Conservation (phyloP, 2,888 invertebrate genomes). For the Dorcus hopei region DNA sequence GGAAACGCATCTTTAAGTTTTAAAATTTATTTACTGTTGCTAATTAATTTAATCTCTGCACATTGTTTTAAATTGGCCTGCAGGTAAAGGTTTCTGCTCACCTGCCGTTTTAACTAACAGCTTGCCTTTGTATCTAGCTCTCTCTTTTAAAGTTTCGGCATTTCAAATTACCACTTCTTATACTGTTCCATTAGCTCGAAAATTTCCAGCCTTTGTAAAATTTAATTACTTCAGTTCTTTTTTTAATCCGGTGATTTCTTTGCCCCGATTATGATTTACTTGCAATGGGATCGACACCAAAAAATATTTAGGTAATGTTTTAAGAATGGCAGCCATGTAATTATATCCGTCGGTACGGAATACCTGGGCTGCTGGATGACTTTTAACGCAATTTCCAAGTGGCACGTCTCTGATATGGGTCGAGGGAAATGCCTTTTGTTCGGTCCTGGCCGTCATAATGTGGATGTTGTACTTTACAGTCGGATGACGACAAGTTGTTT, state of each 20-base stretch:
- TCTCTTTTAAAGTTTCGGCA: too few relatives aligned
- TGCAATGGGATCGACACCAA: background rate
- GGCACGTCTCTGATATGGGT: constrained; percentile 51
- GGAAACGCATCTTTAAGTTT: too few relatives aligned
- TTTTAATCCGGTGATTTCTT: background rate
- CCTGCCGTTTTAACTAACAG: too few relatives aligned
- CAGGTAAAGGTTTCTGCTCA: too few relatives aligned
- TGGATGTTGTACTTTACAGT: constrained; percentile 25
- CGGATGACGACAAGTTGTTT: constrained; percentile 7
- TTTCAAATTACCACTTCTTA: too few relatives aligned
- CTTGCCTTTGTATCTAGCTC: too few relatives aligned
- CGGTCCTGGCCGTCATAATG: constrained; percentile 37
- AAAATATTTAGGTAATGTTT: constrained; percentile 15
- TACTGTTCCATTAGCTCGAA: too few relatives aligned
- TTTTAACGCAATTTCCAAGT: constrained; percentile 51
- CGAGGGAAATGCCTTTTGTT: constrained; percentile 48
- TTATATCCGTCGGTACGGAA: constrained; percentile 42
- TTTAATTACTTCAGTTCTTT: too few relatives aligned
- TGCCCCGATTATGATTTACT: background rate
- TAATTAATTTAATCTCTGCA: too few relatives aligned
- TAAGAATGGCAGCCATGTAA: constrained; percentile 43
- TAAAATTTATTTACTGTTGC: too few relatives aligned
- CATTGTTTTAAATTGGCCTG: too few relatives aligned
- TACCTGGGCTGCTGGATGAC: constrained; percentile 45
- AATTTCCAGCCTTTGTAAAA: too few relatives aligned